Evolutionary conservation across 2,113 vertebrate species (phyloP).

Genomic region (Stictonetta naevosa): DNA sequence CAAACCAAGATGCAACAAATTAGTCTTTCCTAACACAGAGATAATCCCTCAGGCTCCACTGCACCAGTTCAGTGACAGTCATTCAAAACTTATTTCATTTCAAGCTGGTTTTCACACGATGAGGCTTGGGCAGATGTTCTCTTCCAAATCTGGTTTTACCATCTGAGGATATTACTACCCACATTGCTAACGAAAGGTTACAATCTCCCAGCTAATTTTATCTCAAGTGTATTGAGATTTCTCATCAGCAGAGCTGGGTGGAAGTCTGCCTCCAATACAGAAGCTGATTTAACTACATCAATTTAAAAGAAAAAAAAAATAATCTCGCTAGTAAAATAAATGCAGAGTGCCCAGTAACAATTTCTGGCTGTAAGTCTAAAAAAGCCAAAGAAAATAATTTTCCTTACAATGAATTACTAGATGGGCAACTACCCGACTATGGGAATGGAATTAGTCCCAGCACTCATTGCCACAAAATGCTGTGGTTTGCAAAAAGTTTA

Average conservation of each 20-base stretch:
- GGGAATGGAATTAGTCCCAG: not conserved
- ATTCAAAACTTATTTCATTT: not conserved
- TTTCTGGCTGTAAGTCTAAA: not conserved
- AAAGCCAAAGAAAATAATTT: not conserved
- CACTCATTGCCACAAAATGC: not conserved
- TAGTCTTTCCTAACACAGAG: not conserved
- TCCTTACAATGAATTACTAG: not conserved
- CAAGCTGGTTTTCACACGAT: not conserved
- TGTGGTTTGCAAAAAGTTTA: not conserved
- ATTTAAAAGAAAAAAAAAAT: not conserved
- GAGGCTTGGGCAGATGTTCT: not conserved
- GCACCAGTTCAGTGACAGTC: not conserved
- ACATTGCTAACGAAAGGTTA: not conserved
- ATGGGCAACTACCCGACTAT: not conserved
- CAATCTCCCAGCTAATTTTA: constrained; percentile 29
- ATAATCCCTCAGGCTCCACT: not conserved
- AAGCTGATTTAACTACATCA: not conserved
- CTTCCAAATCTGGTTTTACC: not conserved
- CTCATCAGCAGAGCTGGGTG: not conserved
- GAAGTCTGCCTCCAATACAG: not conserved
- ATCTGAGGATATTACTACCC: not conserved
- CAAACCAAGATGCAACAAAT: not conserved
- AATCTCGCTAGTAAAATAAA: not conserved
- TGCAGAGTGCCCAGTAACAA: not conserved
- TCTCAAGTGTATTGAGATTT: not conserved